Evolutionary conservation across 2,797 vertebrate genomes (phyloP).

Genomic region (Rhynchonycteris naso): DNA sequence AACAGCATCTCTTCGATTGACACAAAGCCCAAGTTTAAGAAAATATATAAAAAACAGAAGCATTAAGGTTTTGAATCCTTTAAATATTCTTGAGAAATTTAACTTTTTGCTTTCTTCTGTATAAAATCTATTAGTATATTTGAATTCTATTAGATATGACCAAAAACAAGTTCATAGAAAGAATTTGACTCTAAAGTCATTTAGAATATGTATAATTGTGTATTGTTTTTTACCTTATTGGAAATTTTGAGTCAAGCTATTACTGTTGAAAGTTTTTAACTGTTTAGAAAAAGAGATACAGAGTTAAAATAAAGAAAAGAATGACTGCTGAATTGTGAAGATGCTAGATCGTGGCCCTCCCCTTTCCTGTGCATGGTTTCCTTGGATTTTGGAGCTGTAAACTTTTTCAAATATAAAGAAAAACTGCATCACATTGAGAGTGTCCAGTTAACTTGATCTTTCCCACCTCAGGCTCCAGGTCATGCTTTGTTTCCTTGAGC

Average conservation of each 20-base stretch:
- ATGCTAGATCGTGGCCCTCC: background rate
- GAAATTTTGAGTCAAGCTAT: slow-evolving; percentile 17
- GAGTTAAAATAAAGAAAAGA: background rate
- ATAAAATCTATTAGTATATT: slow-evolving; percentile 8
- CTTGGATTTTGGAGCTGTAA: background rate
- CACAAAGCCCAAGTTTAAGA: slow-evolving; percentile 48
- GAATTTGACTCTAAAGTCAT: slow-evolving; percentile 23
- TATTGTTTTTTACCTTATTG: background rate
- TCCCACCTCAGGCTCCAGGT: background rate
- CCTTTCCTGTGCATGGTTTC: background rate
- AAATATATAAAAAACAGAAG: slow-evolving; percentile 42
- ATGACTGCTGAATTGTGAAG: background rate
- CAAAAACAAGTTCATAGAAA: slow-evolving; percentile 30
- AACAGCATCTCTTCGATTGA: background rate
- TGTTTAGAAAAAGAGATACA: slow-evolving; percentile 18
- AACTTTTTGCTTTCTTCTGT: background rate
- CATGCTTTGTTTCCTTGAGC: background rate
- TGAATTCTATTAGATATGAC: background rate
- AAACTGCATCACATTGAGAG: background rate
- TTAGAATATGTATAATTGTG: background rate
- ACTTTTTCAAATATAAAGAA: background rate
- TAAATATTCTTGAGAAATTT: slow-evolving; percentile 2
- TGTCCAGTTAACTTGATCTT: background rate
- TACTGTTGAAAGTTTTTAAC: slow-evolving; percentile 31
- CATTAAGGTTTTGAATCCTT: background rate